These are phyloP conservation scores for Euura saliciscinereae DNA, from an alignment of 1,140 invertebrate genomes.

Conservation along the genomic window DNA sequence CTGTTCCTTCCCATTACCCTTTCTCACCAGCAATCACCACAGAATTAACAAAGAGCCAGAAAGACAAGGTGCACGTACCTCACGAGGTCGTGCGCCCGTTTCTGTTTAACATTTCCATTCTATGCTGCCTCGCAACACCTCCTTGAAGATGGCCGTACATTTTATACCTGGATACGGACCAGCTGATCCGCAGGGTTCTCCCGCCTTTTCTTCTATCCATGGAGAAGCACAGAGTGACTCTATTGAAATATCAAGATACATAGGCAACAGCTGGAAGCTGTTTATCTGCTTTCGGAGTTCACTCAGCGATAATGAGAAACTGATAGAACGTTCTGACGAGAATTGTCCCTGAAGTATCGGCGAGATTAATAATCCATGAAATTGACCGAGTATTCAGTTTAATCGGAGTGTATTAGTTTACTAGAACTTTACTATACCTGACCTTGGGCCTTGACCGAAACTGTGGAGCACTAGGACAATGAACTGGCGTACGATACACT, in stretches of 20 bases:
- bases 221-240: too few relatives aligned
- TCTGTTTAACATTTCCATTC: background rate
- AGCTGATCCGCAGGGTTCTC: background rate
- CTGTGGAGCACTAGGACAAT: slow-evolving; percentile 25
- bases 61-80: background rate
- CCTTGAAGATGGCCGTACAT: background rate
- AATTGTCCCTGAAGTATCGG: background rate
- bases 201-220: background rate
- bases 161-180: background rate
- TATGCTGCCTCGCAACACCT: background rate
- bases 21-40: slow-evolving; percentile 4
- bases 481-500: slow-evolving; percentile 17
- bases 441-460: slow-evolving; percentile 20
- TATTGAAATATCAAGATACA: too few relatives aligned
- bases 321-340: too few relatives aligned
- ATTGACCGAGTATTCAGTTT: background rate
- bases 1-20: slow-evolving; percentile 3
- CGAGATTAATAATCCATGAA: slow-evolving; percentile 1
- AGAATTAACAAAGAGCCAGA: background rate
- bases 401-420: background rate
- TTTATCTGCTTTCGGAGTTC: too few relatives aligned
- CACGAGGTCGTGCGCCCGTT: background rate
- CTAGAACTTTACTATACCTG: background rate
- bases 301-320: too few relatives aligned
- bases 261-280: too few relatives aligned